Percentiles rank a stretch among this genome's conserved stretches.
Evolutionary conservation across 2,113 vertebrate genomes (phyloP).

Genomic region (Eptesicus fuscus): DNA sequence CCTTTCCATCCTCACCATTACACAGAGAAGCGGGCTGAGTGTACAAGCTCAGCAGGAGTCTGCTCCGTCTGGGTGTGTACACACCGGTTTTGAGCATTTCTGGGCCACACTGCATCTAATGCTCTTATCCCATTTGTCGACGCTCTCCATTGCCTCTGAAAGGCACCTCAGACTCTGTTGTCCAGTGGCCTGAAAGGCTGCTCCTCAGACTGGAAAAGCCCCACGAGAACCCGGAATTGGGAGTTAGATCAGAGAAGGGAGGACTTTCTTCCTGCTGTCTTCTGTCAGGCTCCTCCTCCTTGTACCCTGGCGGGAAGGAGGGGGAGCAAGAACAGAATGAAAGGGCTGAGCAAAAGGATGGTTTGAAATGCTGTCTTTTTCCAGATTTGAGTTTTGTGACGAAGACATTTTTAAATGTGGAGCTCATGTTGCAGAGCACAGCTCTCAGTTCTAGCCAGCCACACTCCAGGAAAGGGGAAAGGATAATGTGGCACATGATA

Average conservation of each 20-base stretch:
- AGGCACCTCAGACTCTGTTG: not conserved
- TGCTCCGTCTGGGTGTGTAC: too few species aligned
- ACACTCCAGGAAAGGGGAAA: not conserved
- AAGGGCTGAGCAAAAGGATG: not conserved
- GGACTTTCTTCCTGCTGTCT: not conserved
- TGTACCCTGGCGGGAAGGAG: not conserved
- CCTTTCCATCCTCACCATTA: not conserved
- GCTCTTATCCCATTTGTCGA: not conserved
- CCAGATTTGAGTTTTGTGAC: not conserved
- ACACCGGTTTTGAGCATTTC: not conserved
- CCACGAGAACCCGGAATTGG: not conserved
- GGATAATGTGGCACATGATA: too few species aligned
- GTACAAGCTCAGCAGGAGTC: not conserved
- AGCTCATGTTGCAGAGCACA: not conserved
- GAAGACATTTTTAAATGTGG: not conserved
- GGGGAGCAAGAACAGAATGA: not conserved
- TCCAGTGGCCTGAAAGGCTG: not conserved
- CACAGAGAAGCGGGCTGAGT: not conserved
- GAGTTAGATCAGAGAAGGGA: not conserved
- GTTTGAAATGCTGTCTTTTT: not conserved
- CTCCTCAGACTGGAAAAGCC: not conserved
- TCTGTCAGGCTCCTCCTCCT: not conserved
- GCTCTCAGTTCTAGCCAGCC: not conserved
- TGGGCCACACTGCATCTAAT: not conserved
- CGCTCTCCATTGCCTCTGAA: not conserved